Percentiles rank a stretch among this genome's conserved stretches.
Conservation (phyloP, 2,888 invertebrate species). For the Thymelicus sylvestris region DNA sequence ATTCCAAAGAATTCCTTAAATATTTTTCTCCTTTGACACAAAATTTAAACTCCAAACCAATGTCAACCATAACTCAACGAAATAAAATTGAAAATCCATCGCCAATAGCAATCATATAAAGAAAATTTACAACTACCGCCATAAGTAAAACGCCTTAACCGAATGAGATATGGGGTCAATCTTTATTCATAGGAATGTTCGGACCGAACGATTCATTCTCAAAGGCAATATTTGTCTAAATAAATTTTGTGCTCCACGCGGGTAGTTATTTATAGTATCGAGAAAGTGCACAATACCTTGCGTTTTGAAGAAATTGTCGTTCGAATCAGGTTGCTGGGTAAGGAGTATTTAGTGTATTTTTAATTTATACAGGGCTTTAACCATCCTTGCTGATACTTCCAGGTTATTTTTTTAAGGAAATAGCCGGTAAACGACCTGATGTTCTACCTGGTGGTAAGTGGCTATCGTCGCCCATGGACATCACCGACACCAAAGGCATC, state of each 20-base stretch:
- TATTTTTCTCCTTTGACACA: neutral
- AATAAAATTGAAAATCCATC: constrained; percentile 35
- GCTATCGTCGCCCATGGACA: too few species aligned
- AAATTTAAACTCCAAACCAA: neutral
- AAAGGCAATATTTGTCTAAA: constrained; percentile 65
- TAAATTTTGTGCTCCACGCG: constrained; percentile 48
- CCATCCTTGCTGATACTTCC: too few species aligned
- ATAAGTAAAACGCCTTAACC: constrained; percentile 70
- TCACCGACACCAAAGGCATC: too few species aligned
- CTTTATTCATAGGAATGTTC: constrained; percentile 67
- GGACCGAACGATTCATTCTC: constrained; percentile 52
- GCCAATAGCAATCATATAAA: constrained; percentile 44
- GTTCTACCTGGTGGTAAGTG: too few species aligned
- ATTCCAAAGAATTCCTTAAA: neutral
- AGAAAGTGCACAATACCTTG: constrained; percentile 12
- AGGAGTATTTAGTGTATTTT: too few species aligned
- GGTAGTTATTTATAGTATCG: constrained; percentile 20
- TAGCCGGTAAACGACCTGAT: too few species aligned
- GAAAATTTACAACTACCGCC: constrained; percentile 71
- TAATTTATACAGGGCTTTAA: too few species aligned
- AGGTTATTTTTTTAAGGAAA: too few species aligned
- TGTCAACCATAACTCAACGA: neutral
- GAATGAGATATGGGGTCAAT: constrained; percentile 69
- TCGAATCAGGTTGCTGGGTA: neutral
- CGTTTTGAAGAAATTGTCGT: neutral